Conservation (phyloP, 1,140 invertebrate species). For the Drosophila subpulchrella region DNA sequence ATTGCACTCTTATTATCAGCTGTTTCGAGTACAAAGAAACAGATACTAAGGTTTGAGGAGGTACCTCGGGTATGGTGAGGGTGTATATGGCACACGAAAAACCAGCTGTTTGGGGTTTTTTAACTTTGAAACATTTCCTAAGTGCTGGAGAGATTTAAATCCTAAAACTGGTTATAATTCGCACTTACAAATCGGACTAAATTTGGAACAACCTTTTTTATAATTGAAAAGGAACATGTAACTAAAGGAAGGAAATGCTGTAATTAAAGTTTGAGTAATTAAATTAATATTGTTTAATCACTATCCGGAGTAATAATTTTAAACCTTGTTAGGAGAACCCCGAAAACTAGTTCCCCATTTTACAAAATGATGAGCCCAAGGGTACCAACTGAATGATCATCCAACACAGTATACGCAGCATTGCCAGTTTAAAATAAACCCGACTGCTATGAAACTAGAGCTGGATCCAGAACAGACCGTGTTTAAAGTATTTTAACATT, state of each 20-base stretch:
- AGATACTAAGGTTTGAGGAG: slow-evolving; percentile 34
- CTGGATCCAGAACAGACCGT: slow-evolving; percentile 2
- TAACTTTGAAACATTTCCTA: not conserved
- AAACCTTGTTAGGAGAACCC: not conserved
- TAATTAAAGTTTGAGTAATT: too few species aligned
- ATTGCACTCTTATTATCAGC: slow-evolving; percentile 31
- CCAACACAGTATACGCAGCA: not conserved
- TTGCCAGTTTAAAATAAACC: slow-evolving; percentile 28
- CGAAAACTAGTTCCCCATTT: not conserved
- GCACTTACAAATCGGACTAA: too few species aligned
- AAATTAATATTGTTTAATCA: too few species aligned
- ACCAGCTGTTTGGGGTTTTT: too few species aligned
- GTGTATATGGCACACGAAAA: not conserved
- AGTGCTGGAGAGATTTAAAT: too few species aligned
- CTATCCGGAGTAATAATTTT: too few species aligned
- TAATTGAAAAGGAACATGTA: too few species aligned
- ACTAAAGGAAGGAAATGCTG: too few species aligned
- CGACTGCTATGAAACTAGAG: slow-evolving; percentile 6
- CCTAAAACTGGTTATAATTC: too few species aligned
- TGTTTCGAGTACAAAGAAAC: slow-evolving; percentile 23
- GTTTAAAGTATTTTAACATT: slow-evolving; percentile 54
- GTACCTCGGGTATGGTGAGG: slow-evolving; percentile 3
- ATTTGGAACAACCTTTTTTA: too few species aligned
- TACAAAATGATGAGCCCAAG: not conserved
- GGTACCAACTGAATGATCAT: slow-evolving; percentile 14